Conservation (phyloP, 2,888 invertebrate genomes). For the Pyrochroa serraticornis region DNA sequence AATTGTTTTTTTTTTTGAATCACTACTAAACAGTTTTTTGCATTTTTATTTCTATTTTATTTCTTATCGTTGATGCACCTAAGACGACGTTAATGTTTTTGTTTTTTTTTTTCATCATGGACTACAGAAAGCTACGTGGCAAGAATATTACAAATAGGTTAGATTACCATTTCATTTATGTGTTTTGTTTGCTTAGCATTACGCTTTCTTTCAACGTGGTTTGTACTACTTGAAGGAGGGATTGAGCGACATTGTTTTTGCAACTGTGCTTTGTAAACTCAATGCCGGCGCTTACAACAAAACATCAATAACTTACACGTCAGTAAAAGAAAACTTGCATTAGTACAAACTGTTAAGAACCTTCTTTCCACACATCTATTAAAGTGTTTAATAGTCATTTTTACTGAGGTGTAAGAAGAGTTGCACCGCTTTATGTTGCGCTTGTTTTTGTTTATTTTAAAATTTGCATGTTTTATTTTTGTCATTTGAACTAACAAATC, state of each 20-base stretch:
- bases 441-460: conserved; percentile 14
- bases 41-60: conserved; percentile 34
- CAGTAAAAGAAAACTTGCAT: no score
- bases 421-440: conserved; percentile 15
- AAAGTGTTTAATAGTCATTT: no score
- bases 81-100: conserved; percentile 40
- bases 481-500: conserved; percentile 3
- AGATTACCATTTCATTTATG: conserved; percentile 62
- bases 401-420: background rate
- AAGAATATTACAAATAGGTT: conserved; percentile 77
- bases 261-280: background rate
- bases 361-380: no score
- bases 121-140: conserved; percentile 77
- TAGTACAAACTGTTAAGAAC: no score
- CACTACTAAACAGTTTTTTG: conserved; percentile 5
- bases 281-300: no score
- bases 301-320: no score
- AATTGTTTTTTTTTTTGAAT: background rate
- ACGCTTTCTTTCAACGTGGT: background rate
- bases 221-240: background rate
- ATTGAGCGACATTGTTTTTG: background rate
- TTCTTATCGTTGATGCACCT: conserved; percentile 41
- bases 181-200: conserved; percentile 39
- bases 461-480: conserved; percentile 22
- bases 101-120: conserved; percentile 60